Base-by-base conservation (phyloP, 1,140 invertebrate species). In the Acyrthosiphon pisum region DNA sequence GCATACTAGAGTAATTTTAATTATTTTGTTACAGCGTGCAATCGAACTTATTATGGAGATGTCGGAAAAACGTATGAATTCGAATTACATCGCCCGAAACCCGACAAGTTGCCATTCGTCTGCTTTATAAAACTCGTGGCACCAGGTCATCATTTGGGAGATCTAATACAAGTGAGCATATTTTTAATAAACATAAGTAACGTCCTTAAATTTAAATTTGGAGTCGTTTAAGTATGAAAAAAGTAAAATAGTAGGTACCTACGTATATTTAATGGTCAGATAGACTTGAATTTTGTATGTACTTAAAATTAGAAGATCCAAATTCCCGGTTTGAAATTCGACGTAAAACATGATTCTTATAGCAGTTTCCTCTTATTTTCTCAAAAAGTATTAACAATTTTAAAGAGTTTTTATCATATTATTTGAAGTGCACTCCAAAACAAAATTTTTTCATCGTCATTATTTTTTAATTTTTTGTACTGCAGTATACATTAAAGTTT, bases 41-140 rank as follows among this genome's bases (percentile, higher is more conserved):
- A 98, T 95, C 96, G 97, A 95, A 98, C 98, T 9, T 98, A 98
- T 95, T 98, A 97, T 94, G 98, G 98, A 2, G 97, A 98, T 94
- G 96, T 98, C 68, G 97, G 97, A 9, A 96, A 97, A 94, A 98
- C 97, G 3, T 98, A 98, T 95, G 96, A 97, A 93, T 94, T 98
- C 95, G 97, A 98, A 95, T 95, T 98, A 46, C 97, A 98, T 95
- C 96, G 97, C 94, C 97, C 97, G 30, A 97, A 97, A 94, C 97
- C 97, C 95, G 97, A 98, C 94, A 96, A 97, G 94, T 96, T 98
- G 94, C 98, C 98, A 87, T 98, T 97, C 95, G 96, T 98, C 93
- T 98, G 98, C 95, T 96, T 97, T 94, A 96, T 98, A 93, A 98
- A 97, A 60, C 97, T 98, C 94, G 97, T 96, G n/a, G 98, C 98